These are phyloP conservation scores for Nannoperca obscura DNA, from an alignment of 2,797 vertebrate genomes.

Conservation along the genomic window DNA sequence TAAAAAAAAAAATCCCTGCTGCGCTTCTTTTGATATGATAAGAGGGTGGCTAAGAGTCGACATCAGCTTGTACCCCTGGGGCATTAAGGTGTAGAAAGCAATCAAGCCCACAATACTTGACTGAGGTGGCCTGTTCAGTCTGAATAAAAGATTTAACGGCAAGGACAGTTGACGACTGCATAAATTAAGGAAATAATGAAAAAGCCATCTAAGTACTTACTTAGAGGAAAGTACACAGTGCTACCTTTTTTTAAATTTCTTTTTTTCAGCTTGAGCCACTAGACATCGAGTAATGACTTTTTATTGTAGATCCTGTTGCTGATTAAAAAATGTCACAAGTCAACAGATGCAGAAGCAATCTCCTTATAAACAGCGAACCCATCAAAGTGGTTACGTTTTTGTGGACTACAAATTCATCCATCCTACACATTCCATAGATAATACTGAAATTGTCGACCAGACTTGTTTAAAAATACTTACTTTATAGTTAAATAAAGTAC, in stretches of 20 bases:
- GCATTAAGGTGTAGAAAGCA: slow-evolving; percentile 47
- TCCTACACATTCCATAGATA: background rate
- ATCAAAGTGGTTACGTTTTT: background rate
- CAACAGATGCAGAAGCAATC: background rate
- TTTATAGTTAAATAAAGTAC: background rate
- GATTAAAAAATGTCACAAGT: slow-evolving; percentile 5
- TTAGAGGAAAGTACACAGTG: slow-evolving; percentile 1
- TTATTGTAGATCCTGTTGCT: slow-evolving; percentile 1
- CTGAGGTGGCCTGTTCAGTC: slow-evolving; percentile 2
- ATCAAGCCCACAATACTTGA: slow-evolving; percentile 41
- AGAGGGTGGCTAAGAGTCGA: slow-evolving; percentile 43
- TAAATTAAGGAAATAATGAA: slow-evolving; percentile 34
- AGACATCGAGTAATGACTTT: background rate
- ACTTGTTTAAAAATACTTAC: too few relatives aligned
- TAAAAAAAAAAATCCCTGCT: slow-evolving; percentile 3
- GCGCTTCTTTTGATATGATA: slow-evolving; percentile 50
- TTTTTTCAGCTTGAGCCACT: slow-evolving; percentile 2
- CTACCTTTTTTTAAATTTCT: background rate
- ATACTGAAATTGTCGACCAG: background rate
- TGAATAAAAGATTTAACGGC: slow-evolving; percentile 35
- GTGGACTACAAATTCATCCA: background rate
- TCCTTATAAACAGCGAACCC: too few relatives aligned
- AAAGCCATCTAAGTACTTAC: slow-evolving; percentile 17
- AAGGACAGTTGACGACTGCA: slow-evolving; percentile 27
- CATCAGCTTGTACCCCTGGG: slow-evolving; percentile 18